Conservation (phyloP, 2,888 invertebrate genomes). For the Cantharis rustica region DNA sequence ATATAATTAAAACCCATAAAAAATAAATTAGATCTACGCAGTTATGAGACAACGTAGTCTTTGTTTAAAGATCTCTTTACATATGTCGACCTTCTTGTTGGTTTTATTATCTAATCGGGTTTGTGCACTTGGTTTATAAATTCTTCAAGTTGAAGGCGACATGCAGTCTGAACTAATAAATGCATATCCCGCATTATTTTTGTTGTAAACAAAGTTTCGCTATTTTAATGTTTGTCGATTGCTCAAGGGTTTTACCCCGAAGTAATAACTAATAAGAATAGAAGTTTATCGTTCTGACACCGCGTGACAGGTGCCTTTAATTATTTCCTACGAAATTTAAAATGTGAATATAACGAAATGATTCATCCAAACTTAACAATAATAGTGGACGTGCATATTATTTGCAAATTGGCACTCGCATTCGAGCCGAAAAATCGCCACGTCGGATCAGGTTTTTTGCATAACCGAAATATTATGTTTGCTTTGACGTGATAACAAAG, state of each 20-base stretch:
- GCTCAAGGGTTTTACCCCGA: constrained; percentile 29
- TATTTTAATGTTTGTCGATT: constrained; percentile 16
- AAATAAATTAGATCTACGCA: neutral
- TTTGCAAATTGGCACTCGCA: neutral
- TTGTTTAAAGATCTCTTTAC: neutral
- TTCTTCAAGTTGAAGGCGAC: constrained; percentile 20
- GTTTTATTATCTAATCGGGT: constrained; percentile 28
- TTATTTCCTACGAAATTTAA: constrained; percentile 15
- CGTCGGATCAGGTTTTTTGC: neutral
- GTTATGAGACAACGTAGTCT: neutral
- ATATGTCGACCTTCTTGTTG: neutral
- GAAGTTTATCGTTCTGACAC: neutral
- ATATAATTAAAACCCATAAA: neutral
- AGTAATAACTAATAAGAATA: constrained; percentile 11
- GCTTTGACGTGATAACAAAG: neutral
- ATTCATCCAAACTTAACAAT: constrained; percentile 9
- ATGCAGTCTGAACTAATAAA: constrained; percentile 26
- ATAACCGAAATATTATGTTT: neutral
- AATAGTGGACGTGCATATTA: neutral
- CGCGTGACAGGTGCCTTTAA: constrained; percentile 22
- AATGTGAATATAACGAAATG: constrained; percentile 3
- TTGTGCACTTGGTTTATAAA: constrained; percentile 22
- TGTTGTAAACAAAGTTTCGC: neutral
- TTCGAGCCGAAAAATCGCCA: neutral
- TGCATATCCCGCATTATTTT: constrained; percentile 3